Base-by-base conservation (phyloP, 1,140 invertebrate genomes). In the Pogonognathellus flavescens region DNA sequence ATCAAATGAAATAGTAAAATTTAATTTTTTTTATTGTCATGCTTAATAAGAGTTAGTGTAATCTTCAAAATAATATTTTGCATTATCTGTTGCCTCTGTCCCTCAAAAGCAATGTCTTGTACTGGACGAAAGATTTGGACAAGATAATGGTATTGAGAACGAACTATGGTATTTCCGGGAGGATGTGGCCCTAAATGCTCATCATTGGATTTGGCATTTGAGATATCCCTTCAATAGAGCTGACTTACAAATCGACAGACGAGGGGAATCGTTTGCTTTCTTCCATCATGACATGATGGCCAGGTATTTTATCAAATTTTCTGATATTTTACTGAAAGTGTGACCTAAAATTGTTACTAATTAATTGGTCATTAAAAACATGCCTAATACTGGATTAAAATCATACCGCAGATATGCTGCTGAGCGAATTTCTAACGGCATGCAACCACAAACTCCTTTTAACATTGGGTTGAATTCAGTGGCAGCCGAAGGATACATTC, bases 131-230 rank as follows among this genome's bases (percentile, higher is more conserved):
- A n/a, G 16, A 5, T 55, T 57, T 31, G 84, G 84, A 13, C 16
- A 25, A n/a, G 72, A 57, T 14, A 84, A 84, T 22, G 84, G 84
- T 1, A 18, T 80, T 16, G 94, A 95, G 88, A 92, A 93, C 83
- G 90, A 92, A 80, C 72, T 96, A n/a, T 91, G 92, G 22, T 95
- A 96, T 90, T 96, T 94, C 91, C 94, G 94, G 0, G 93, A 96
- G 87, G 95, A 95, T 90, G 91, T 93, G 83, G 93, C 93, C 84
- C 91, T 95, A n/a, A 94, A 95, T 89, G 89, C 92, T 1, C 94
- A 93, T 88, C 82, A 84, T 53, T 84, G 82, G 82, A 66, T 52
- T 84, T 84, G 59, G 60, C 82, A 84, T 52, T 41, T 70, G 18
- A 16, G 31, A 1, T 49, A 70, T 50, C 89, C 91, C 9, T 59